Conservation (phyloP, 2,888 invertebrate species). For the Temnothorax ravouxi region DNA sequence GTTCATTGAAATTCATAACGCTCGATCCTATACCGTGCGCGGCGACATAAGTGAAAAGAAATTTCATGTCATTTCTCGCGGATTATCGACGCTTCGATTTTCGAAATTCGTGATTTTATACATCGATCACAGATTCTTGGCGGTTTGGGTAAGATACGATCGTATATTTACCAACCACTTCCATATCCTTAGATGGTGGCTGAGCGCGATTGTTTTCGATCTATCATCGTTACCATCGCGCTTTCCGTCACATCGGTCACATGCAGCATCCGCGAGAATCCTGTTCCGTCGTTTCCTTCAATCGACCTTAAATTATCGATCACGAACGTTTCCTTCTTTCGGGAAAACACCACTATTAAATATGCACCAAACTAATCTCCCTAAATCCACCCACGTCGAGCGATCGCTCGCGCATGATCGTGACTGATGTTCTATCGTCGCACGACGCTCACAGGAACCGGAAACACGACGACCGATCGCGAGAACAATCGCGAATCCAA, state of each 20-base stretch:
- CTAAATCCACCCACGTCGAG: conserved; percentile 33
- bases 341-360: conserved; percentile 31
- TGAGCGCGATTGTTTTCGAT: neutral
- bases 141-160: neutral
- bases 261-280: conserved; percentile 18
- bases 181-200: neutral
- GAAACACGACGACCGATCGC: conserved; percentile 45
- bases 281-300: conserved; percentile 7
- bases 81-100: conserved; percentile 37
- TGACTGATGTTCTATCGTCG: conserved; percentile 8
- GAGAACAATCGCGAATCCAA: conserved; percentile 31
- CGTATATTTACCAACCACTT: conserved; percentile 39
- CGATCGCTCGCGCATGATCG: conserved; percentile 22
- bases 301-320: conserved; percentile 46
- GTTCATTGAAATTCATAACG: conserved; percentile 14
- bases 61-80: neutral
- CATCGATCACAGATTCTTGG: conserved; percentile 6
- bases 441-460: conserved; percentile 32
- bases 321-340: conserved; percentile 21
- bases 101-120: neutral
- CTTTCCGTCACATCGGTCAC: conserved; percentile 13
- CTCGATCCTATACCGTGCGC: neutral
- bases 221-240: conserved; percentile 14
- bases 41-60: neutral
- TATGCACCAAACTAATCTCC: conserved; percentile 41